Base-by-base conservation (phyloP, 2,888 invertebrate species). In the Parascotia fuliginaria region DNA sequence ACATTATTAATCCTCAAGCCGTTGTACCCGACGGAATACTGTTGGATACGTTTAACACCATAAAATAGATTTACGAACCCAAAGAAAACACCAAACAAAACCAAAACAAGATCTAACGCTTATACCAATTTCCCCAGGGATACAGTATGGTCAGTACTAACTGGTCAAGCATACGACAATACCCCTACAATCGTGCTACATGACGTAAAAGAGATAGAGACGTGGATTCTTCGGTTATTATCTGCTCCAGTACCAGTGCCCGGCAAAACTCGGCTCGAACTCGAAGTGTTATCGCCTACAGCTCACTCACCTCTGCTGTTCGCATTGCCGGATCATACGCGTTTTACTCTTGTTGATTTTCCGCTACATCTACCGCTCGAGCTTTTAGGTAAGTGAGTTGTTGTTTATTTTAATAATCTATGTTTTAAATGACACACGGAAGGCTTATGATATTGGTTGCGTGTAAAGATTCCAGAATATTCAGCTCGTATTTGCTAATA, bases 241-340 rank as follows among this genome's bases (percentile, higher is more conserved):
- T 99, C 98, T 64, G 97, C 99, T 47, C 99, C 99, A 2, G 99
- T 99, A 42, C 99, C 99, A 3, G 98, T 99, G 51, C 99, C 99
- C 27, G 98, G 98, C 47, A 98, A 98, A 90, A 99, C 99, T 9
- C 95, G 97, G 81, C 87, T 94, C 39, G 94, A 94, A 81, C 88
- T 94, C 47, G 97, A 98, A 89, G 96, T 99, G 58, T 91, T 99
- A 70, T 98, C 98, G 31, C 95, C 96, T 9, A 95, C 95, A 50
- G 94, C 97, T 42, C 97, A 97, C 75, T 95, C 97, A 52, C 95
- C 96, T 7, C 90, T 99, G 48, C 93, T 98, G 56, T 99, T 99
- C 89, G 98, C 98, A 34, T 91, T 99, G 66, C 99, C 99, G 9
- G 99, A 99, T 88, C 98, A 99, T 81, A 99, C 99, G 13, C 94